phyloP scores from a whole-genome alignment of 37 sponge, comb jelly and placozoan species.

The Diacarnus erythraeanus region DNA sequence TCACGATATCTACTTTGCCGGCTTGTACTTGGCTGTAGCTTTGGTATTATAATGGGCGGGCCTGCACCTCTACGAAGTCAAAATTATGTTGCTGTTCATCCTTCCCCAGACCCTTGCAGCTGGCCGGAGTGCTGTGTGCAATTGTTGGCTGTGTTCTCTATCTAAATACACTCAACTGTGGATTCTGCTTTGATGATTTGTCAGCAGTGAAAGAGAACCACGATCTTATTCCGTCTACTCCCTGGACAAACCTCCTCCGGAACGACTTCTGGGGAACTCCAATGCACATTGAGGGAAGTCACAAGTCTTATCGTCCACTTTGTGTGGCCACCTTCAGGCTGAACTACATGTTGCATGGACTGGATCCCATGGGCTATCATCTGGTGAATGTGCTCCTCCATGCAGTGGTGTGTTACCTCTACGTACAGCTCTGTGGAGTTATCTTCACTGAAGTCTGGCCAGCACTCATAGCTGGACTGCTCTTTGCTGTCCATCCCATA shows the following conservation, averaged over 20 bases:
- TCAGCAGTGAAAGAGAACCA: conserved; percentile 76
- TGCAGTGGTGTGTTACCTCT: conserved; percentile 73
- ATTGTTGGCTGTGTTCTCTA: conserved; percentile 45
- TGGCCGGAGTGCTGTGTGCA: conserved; percentile 30
- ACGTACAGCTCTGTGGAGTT: conserved; percentile 59
- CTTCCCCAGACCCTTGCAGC: neutral
- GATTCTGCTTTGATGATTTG: conserved; percentile 88
- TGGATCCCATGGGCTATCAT: conserved; percentile 89
- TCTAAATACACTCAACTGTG: conserved; percentile 65
- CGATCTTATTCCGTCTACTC: conserved; percentile 70
- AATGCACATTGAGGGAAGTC: conserved; percentile 79
- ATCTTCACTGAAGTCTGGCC: conserved; percentile 49
- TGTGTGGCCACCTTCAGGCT: conserved; percentile 84
- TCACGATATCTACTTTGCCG: neutral
- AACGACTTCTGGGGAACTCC: conserved; percentile 98
- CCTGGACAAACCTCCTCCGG: conserved; percentile 71
- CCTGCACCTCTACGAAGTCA: neutral
- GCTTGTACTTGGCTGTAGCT: neutral
- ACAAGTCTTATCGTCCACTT: conserved; percentile 95
- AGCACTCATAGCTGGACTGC: conserved; percentile 72
- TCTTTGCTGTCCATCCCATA: conserved; percentile 70
- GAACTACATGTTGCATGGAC: conserved; percentile 80
- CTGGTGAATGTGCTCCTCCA: conserved; percentile 86
- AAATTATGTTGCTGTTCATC: neutral
- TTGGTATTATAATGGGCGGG: neutral